Percentiles rank a stretch among this genome's conserved stretches.
Conservation (phyloP, 2,888 invertebrate genomes). For the Mesorhabditis belari region DNA sequence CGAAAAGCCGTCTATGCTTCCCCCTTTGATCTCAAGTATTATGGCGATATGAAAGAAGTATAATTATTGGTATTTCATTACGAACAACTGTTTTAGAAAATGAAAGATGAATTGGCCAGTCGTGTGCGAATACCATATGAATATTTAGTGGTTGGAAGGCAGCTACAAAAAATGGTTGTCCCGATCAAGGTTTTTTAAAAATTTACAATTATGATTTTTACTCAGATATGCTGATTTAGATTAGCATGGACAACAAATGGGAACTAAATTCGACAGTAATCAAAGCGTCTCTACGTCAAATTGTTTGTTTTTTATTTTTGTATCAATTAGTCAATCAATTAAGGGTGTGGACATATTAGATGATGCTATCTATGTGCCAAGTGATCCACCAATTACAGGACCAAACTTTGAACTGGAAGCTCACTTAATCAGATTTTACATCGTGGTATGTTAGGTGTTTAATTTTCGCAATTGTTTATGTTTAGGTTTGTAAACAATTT, state of each 20-base stretch:
- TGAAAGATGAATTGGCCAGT: slow-evolving; percentile 44
- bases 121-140: slow-evolving; percentile 45
- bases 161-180: slow-evolving; percentile 34
- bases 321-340: slow-evolving; percentile 42
- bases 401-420: slow-evolving; percentile 73
- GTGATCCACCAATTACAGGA: slow-evolving; percentile 66
- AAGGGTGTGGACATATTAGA: slow-evolving; percentile 64
- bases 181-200: slow-evolving; percentile 23
- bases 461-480: background rate
- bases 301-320: slow-evolving; percentile 7
- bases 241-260: slow-evolving; percentile 48
- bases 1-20: slow-evolving; percentile 48
- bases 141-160: slow-evolving; percentile 30
- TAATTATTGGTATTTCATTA: background rate
- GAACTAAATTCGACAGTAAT: slow-evolving; percentile 32
- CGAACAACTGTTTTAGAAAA: slow-evolving; percentile 23
- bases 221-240: slow-evolving; percentile 6
- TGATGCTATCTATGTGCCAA: slow-evolving; percentile 70
- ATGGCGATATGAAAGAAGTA: slow-evolving; percentile 45
- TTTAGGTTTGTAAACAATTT: slow-evolving; percentile 27
- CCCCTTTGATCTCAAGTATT: slow-evolving; percentile 48
- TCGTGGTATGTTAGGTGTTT: slow-evolving; percentile 21
- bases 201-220: too few species aligned
- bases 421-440: slow-evolving; percentile 58
- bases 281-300: slow-evolving; percentile 34